Conservation (phyloP, 2,888 invertebrate species). For the Morpho achilles region DNA sequence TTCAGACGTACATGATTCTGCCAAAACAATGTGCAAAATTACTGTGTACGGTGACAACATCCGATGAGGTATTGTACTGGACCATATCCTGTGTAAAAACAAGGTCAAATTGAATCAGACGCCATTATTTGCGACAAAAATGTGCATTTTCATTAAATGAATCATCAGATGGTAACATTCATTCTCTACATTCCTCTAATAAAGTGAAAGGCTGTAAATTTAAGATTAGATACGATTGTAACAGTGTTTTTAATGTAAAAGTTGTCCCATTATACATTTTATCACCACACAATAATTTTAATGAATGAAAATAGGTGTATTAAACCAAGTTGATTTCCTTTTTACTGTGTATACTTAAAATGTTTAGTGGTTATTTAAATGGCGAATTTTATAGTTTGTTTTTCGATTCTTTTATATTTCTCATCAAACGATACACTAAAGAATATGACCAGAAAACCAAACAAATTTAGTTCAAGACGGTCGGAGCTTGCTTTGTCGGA, state of each 20-base stretch:
- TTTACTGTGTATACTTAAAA: neutral
- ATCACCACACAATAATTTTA: too few species aligned
- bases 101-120: conserved; percentile 27
- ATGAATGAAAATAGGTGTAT: too few species aligned
- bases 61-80: conserved; percentile 26
- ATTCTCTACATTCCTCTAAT: neutral
- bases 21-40: conserved; percentile 23
- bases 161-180: neutral
- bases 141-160: conserved; percentile 11
- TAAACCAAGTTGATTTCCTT: neutral
- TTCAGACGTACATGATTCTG: conserved; percentile 6
- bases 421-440: too few species aligned
- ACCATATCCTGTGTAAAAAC: conserved; percentile 27
- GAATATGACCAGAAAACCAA: too few species aligned
- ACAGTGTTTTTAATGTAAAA: neutral
- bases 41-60: conserved; percentile 18
- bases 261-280: too few species aligned
- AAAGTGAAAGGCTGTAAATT: neutral
- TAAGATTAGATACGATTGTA: neutral
- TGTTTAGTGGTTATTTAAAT: too few species aligned
- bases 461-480: too few species aligned
- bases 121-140: conserved; percentile 20
- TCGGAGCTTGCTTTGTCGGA: too few species aligned
- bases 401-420: too few species aligned
- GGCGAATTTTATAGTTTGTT: too few species aligned